Evolutionary conservation across 2,888 invertebrate species (phyloP).

Genomic region (Steinernema hermaphroditum): DNA sequence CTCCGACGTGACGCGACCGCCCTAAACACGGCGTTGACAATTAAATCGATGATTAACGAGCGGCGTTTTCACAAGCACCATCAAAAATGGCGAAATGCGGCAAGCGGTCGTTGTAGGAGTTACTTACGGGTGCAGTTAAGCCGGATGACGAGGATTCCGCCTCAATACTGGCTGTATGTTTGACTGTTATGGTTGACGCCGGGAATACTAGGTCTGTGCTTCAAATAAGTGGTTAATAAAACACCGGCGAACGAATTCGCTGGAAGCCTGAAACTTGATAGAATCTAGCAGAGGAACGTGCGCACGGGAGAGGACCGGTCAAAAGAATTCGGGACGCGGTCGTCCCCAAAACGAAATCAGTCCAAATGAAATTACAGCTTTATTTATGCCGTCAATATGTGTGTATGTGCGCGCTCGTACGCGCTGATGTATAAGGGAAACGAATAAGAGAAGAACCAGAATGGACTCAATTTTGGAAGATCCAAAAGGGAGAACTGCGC

Average conservation of each 20-base stretch:
- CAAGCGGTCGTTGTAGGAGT: not conserved
- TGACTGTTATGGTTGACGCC: constrained; percentile 30
- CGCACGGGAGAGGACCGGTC: not conserved
- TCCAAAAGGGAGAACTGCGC: too few relatives aligned
- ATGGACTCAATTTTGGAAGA: too few relatives aligned
- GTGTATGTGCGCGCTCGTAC: not conserved
- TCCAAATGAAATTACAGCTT: constrained; percentile 20
- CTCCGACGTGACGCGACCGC: constrained; percentile 28
- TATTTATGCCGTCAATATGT: constrained; percentile 30
- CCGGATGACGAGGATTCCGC: constrained; percentile 26
- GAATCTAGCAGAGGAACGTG: not conserved
- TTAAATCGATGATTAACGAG: constrained; percentile 28
- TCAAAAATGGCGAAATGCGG: too few relatives aligned
- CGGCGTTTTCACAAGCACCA: not conserved
- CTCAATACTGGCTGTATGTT: constrained; percentile 26
- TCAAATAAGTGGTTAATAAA: too few relatives aligned
- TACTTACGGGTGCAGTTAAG: constrained; percentile 24
- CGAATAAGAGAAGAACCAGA: too few relatives aligned
- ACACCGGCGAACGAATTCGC: too few relatives aligned
- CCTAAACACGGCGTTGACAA: constrained; percentile 16
- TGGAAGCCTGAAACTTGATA: not conserved
- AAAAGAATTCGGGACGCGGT: not conserved
- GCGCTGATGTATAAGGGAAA: not conserved
- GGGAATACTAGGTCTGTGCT: not conserved
- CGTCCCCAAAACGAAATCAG: constrained; percentile 1